Base-by-base conservation (phyloP, 2,797 vertebrate species). In the Falco concolor region DNA sequence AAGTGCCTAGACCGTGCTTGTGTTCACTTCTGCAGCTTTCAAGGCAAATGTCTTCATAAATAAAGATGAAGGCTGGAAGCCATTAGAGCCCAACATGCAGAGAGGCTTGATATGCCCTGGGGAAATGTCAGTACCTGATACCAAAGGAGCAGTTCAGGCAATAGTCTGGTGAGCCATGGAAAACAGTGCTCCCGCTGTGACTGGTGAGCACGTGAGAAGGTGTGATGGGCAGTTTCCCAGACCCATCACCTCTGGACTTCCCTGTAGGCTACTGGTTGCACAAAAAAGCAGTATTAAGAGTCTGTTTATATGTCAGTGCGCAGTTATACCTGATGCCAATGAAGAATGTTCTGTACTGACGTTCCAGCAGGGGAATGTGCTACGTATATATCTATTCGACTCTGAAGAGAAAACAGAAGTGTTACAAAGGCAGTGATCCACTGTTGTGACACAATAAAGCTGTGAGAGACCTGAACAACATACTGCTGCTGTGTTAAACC, bases 261-360 rank as follows among this genome's bases (percentile, higher is more conserved):
- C 27, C n/a, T 86, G 64, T 10, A 36, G 77, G 44, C 36, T 75
- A 10, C 16, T 1, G 9, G 30, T 6, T 65, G 20, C 45, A 40
- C 11, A 14, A 76, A 85, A 85, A 83, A 73, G 32, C 50, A 47
- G 42, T 4, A 45, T 18, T 23, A 10, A 65, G 36, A 42, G 54
- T 17, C 4, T 2, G 14, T 69, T 84, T 30, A 13, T 42, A 9
- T 1, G 3, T 47, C 40, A 90, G 40, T 44, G 38, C 4, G 6
- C 17, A 28, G 3, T 73, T 57, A 38, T 97, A 98, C 98, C 97
- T 98, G 97, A 3, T 13, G 50, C 98, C 98, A 98, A 1, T 98
- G 98, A 34, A 98, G 9, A 4, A 93, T 1, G 38, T 98, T 92
- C 54, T 97, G 92, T 8, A 64, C 85, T 5, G 97, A 98, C 30